Base-by-base conservation (phyloP, 1,140 invertebrate species). In the Sinella curviseta region DNA sequence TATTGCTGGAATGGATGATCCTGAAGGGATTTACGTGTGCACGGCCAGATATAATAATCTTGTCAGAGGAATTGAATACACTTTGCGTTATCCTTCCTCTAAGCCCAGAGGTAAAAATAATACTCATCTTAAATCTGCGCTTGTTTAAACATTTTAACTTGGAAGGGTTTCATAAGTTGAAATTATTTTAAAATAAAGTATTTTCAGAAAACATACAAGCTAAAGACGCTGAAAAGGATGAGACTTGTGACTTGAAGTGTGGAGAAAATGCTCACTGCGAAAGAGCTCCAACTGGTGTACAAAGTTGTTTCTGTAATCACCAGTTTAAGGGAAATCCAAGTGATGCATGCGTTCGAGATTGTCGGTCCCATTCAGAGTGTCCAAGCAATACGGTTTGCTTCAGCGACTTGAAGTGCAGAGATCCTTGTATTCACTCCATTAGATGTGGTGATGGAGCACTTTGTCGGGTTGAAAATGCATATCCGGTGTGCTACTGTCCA, bases 201-300 rank as follows among this genome's bases (percentile, higher is more conserved):
- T 48, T 48, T 75, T 39, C 74, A 75, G 74, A 36, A 4, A 36
- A 28, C 16, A 12, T 30, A 39, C 2, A 75, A 75, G 24, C 24
- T 70, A 8, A 30, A 70, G 14, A 31, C 14, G 31, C 26, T 65
- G 57, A 48, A 48, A 48, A 33, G 12, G 4, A 82, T 90, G 90
- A 78, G 91, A 94, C 85, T 93, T 92, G 20, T 95, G 94, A 85
- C 90, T 31, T 16, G 8, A 70, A 92, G 8, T 97, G 95, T 84
- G 95, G 94, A 0, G 90, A 90, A 35, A 95, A 95, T 87, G 93
- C 95, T 17, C 92, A 96, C 55, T 97, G 95, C 85, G 65, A 70
- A 24, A 8, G 4, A 4, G 92, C 93, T 17, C 93, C 95, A 85
- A 91, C 93, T 85, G 94, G 95, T 85, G 91, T 90, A 84, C 90